phyloP scores from a whole-genome alignment of 2,113 vertebrate genomes.

The Cyrtonyx montezumae region DNA sequence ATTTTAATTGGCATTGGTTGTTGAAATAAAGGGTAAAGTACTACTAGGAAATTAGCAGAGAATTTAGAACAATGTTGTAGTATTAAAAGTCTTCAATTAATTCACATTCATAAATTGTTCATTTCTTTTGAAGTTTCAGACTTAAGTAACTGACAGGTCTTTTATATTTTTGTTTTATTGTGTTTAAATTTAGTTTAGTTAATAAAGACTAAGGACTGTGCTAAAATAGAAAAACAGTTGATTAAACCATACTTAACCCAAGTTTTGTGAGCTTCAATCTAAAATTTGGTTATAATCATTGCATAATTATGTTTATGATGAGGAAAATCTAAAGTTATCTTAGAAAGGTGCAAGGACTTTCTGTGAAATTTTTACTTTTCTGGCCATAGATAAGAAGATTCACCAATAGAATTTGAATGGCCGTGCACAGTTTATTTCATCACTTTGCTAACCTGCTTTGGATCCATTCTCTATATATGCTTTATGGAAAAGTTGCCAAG shows the following conservation, averaged over 20 bases:
- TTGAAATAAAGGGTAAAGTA: background rate
- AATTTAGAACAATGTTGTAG: background rate
- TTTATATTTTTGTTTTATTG: background rate
- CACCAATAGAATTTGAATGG: background rate
- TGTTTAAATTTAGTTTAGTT: background rate
- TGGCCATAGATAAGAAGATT: background rate
- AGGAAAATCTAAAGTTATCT: background rate
- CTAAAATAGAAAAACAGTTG: background rate
- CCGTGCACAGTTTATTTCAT: background rate
- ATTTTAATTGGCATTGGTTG: background rate
- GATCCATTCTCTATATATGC: background rate
- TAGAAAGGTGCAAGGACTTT: background rate
- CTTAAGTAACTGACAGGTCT: background rate
- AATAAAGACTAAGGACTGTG: background rate
- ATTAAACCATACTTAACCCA: background rate
- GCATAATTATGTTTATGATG: background rate
- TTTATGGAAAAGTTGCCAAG: rapidly evolving
- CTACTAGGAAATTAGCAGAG: background rate
- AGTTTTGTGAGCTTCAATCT: background rate
- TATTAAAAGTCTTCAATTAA: background rate
- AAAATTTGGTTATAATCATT: background rate
- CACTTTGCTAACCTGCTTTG: background rate
- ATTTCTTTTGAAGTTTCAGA: background rate
- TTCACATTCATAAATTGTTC: background rate
- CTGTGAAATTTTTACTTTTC: background rate